Base-by-base conservation (phyloP, 1,140 invertebrate genomes). In the Zophobas morio region DNA sequence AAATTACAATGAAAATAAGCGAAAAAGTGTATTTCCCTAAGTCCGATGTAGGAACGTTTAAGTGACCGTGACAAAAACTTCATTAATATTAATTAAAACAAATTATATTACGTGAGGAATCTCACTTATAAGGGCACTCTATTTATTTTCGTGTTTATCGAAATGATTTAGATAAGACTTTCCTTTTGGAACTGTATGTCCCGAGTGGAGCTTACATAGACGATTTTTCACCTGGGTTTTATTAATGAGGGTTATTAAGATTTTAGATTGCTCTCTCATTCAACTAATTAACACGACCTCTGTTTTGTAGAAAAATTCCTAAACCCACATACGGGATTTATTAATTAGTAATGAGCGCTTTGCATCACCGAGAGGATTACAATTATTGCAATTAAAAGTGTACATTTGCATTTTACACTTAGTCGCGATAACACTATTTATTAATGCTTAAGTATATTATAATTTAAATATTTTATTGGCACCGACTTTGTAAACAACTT, bases 71-170 rank as follows among this genome's bases (percentile, higher is more conserved):
- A n/a, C n/a, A 63, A 63, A 63, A 63, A 39, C 8, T 39, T 66
- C 60, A 66, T 66, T 66, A 66, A 66, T 66, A 66, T 66, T 66
- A 66, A 66, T 66, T 46, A 66, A 66, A 46, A 66, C 39, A 66
- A 66, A 66, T 66, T 66, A 42, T 66, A 66, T 66, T 66, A 66
- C 60, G 60, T 66, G 60, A 66, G 60, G 46, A 66, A 39, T 66
- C 46, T 39, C n/a, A 66, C 6, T 66, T 66, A 42, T 66, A 6
- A 34, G 2, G 39, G 60, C 36, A 6, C 33, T 2, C 4, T n/a
- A 8, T 66, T 66, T 20, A 39, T 66, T 63, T 63, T 32, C 20
- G 39, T 66, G 37, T 66, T 66, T 66, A 66, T 66, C 60, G 32
- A 40, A 66, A 42, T 66, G 37, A 66, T 66, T 66, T 66, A 66